Evolutionary conservation across 2,888 invertebrate genomes (phyloP).

Genomic region (Microplitis manilae): DNA sequence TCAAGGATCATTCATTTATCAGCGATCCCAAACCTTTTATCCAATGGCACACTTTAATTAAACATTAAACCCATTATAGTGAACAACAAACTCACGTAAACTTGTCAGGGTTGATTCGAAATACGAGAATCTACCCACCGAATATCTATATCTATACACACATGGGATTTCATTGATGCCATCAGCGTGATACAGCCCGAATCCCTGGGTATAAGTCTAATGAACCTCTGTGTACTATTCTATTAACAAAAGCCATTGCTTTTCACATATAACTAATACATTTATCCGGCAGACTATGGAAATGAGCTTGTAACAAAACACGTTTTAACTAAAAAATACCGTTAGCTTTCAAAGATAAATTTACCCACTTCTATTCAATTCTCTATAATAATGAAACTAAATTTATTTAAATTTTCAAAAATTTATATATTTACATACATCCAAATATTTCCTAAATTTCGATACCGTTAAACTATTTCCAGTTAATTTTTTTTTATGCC

Average conservation of each 20-base stretch:
- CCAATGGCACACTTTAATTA: neutral
- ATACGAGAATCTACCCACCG: neutral
- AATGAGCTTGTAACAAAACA: neutral
- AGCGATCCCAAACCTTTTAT: neutral
- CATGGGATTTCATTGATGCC: neutral
- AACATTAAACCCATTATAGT: neutral
- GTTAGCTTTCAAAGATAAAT: neutral
- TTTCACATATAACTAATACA: constrained; percentile 1
- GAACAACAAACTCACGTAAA: neutral
- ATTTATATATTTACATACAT: too few relatives aligned
- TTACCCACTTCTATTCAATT: neutral
- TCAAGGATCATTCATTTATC: neutral
- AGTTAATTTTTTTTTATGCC: too few relatives aligned
- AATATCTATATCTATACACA: neutral
- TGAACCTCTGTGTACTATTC: neutral
- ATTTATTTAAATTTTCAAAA: too few relatives aligned
- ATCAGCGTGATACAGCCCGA: neutral
- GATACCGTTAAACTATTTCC: too few relatives aligned
- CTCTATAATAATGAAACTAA: neutral
- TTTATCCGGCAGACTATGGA: constrained; percentile 1
- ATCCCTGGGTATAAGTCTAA: neutral
- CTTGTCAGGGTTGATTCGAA: neutral
- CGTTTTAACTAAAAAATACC: neutral
- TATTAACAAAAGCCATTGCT: constrained; percentile 1
- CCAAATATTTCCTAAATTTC: too few relatives aligned